These are phyloP conservation scores for Aquatica leii DNA, from an alignment of 2,888 invertebrate species.

Conservation along the genomic window DNA sequence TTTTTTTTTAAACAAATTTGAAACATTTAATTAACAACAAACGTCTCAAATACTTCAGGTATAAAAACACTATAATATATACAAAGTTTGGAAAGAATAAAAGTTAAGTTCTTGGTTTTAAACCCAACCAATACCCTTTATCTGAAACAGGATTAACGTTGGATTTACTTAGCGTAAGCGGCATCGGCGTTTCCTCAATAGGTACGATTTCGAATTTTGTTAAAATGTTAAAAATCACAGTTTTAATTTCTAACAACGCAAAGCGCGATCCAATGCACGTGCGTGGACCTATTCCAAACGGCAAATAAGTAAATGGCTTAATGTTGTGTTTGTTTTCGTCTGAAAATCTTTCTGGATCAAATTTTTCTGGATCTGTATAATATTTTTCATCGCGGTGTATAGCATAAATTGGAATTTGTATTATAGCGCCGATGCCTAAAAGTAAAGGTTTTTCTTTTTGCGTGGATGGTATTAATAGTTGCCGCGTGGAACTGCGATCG, in stretches of 20 bases:
- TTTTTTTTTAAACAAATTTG: no score
- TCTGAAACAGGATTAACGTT: conserved; percentile 10
- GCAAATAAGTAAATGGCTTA: conserved; percentile 62
- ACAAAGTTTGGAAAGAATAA: no score
- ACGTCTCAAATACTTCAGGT: no score
- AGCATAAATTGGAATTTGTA: conserved; percentile 49
- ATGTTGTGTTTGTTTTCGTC: conserved; percentile 63
- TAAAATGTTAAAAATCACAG: conserved; percentile 56
- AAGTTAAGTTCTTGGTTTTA: conserved; percentile 17
- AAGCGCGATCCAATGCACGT: conserved; percentile 60
- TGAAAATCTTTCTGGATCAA: conserved; percentile 64
- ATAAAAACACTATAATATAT: no score
- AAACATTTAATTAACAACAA: no score
- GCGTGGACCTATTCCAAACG: conserved; percentile 62
- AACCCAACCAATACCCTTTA: conserved; percentile 21
- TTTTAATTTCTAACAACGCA: conserved; percentile 60
- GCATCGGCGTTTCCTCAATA: conserved; percentile 58
- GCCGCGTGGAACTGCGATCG: conserved; percentile 59
- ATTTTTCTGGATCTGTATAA: conserved; percentile 64
- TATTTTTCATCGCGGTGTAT: conserved; percentile 64
- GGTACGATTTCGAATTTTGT: conserved; percentile 57
- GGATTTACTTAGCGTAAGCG: conserved; percentile 47
- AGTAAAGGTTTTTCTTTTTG: conserved; percentile 7
- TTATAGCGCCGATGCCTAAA: conserved; percentile 46
- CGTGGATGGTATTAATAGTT: background rate